phyloP scores from a whole-genome alignment of 2,797 vertebrate genomes.

The Champsocephalus gunnari region DNA sequence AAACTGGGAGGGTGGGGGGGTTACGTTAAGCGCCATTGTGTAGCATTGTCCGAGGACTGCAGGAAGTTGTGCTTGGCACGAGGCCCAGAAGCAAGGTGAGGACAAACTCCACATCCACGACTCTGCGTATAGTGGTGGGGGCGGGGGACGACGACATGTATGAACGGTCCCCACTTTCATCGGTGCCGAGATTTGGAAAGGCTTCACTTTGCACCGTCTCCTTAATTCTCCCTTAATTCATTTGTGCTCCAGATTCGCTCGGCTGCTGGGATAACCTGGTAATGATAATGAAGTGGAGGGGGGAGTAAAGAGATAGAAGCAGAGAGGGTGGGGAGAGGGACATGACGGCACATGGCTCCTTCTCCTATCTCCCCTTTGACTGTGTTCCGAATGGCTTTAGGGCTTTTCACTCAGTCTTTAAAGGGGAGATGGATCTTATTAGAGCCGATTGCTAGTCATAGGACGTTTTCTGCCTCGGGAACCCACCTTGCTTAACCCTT shows the following conservation, averaged over 20 bases:
- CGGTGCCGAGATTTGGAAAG: conserved; percentile 92
- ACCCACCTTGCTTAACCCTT: conserved; percentile 86
- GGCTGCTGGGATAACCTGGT: conserved; percentile 91
- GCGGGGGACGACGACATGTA: not conserved
- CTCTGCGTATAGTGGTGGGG: not conserved
- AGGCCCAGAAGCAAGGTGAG: conserved; percentile 77
- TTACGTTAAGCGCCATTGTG: conserved; percentile 60
- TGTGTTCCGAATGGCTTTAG: conserved; percentile 93
- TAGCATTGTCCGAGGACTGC: conserved; percentile 53
- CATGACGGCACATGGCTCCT: conserved; percentile 78
- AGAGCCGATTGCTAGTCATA: conserved; percentile 92
- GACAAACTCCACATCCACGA: conserved; percentile 65
- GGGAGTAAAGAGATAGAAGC: conserved; percentile 24
- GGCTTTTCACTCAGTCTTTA: conserved; percentile 93
- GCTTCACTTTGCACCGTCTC: conserved; percentile 91
- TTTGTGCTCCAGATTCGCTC: conserved; percentile 95
- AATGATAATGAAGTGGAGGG: conserved; percentile 92
- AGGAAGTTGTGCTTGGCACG: conserved; percentile 69
- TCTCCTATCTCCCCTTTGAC: conserved; percentile 91
- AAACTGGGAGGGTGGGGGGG: conserved; percentile 51
- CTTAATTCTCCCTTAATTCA: conserved; percentile 98
- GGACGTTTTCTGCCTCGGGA: conserved; percentile 84
- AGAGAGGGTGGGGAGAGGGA: conserved; percentile 31
- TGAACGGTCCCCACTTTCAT: conserved; percentile 88
- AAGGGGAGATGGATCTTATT: conserved; percentile 95